phyloP scores from a whole-genome alignment of 1,140 invertebrate genomes.

The Adelges cooleyi region DNA sequence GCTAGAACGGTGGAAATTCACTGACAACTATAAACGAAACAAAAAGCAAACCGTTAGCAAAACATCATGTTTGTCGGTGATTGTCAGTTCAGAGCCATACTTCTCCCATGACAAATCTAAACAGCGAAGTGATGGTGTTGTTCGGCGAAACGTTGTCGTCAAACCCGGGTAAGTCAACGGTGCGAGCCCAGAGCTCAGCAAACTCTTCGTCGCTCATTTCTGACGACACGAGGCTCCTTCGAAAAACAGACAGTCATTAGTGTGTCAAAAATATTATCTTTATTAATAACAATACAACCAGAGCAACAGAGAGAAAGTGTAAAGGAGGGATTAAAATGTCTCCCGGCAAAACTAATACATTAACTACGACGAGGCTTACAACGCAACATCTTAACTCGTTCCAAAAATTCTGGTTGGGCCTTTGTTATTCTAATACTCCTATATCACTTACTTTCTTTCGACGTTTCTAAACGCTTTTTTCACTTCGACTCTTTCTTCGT shows the following conservation, averaged over 20 bases:
- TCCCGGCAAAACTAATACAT: too few relatives aligned
- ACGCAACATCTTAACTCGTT: too few relatives aligned
- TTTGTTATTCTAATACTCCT: too few relatives aligned
- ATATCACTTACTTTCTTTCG: conserved; percentile 20
- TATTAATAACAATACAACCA: not conserved
- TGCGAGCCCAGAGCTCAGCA: conserved; percentile 57
- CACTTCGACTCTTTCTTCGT: conserved; percentile 16
- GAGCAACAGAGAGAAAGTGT: too few relatives aligned
- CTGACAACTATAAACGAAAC: conserved; percentile 37
- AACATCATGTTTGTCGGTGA: not conserved
- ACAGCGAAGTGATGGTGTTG: conserved; percentile 58
- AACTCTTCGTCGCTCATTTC: conserved; percentile 61
- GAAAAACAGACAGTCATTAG: conserved; percentile 23
- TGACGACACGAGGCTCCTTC: conserved; percentile 47
- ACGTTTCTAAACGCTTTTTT: conserved; percentile 22
- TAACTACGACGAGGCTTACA: too few relatives aligned
- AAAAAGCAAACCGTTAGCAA: too few relatives aligned
- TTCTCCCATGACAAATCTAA: conserved; percentile 62
- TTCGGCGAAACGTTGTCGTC: conserved; percentile 71
- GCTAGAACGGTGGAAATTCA: conserved; percentile 48
- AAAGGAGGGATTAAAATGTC: too few relatives aligned
- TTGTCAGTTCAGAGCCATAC: conserved; percentile 35
- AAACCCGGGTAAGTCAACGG: conserved; percentile 65
- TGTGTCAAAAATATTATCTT: not conserved
- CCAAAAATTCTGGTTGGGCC: too few relatives aligned